Base-by-base conservation (phyloP, 2,113 vertebrate genomes). In the Cettia cetti region DNA sequence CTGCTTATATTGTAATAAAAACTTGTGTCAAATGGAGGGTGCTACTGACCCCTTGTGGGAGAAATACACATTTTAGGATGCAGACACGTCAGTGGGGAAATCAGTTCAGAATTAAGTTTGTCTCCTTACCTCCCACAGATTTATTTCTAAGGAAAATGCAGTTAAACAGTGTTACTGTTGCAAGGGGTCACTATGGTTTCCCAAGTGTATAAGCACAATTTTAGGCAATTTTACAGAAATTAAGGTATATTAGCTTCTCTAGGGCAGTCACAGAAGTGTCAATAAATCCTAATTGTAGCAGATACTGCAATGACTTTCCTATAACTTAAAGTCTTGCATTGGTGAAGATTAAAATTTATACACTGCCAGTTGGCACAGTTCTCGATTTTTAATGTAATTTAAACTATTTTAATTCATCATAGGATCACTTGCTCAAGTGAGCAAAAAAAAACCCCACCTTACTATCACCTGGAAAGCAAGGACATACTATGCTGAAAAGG, bases 31-130 rank as follows among this genome's bases (percentile, higher is more conserved):
- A 79, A 45, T 1, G 10, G 75, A 93, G 44, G 47, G 30, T 83
- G 91, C 79, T 95, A 87, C 97, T 97, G 97, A 88, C 97, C 95
- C 69, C 98, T 95, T 61, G 97, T 97, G 98, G 97, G 54, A 83
- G 20, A 84, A 60, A 44, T 5, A 20, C 45, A 78, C 52, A 21
- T 3, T 15, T 33, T 1, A 57, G 39, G 35, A 78, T 8, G 9
- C 15, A 56, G 20, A 52, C 22, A 6, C 0, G 0, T 17, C 60
- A 31, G 8, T 3, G 23, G 19, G 31, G 35, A 61, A 65, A 84
- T 2, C 0, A 0, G 14, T 42, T 60, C 72, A 42, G 39, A 31
- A 23, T 44, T 54, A 30, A 57, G 9, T 20, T 81, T 28, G 15
- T 39, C 39, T 70, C 22, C 28, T 44, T n/a, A 28, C 27, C 20